Evolutionary conservation across 2,888 invertebrate genomes (phyloP).

Genomic region (Ashinkailepas kermadecensis): DNA sequence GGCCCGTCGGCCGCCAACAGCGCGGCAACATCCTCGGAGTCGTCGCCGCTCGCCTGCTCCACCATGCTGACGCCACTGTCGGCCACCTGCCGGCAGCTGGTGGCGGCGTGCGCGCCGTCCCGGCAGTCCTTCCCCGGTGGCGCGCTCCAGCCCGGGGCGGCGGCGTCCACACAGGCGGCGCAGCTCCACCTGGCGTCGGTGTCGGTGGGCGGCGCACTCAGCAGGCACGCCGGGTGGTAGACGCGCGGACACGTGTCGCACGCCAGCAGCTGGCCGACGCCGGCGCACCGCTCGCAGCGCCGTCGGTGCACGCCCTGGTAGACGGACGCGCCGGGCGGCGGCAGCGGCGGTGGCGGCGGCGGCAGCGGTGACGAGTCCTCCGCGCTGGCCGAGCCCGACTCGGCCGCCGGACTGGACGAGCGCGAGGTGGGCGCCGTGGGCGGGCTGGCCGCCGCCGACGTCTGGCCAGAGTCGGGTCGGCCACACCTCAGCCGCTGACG

Average conservation of each 20-base stretch:
- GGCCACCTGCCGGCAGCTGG: background rate
- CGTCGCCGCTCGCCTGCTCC: no score
- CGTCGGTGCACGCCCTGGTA: background rate
- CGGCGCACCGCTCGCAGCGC: background rate
- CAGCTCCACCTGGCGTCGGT: background rate
- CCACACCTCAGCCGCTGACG: background rate
- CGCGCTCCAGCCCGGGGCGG: no score
- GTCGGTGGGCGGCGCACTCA: background rate
- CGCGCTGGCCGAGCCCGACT: background rate
- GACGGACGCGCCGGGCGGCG: background rate
- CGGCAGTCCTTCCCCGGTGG: no score
- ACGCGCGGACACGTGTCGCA: constrained; percentile 17
- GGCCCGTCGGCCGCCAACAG: no score
- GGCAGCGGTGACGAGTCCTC: background rate
- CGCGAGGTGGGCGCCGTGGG: background rate
- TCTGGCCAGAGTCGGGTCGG: background rate
- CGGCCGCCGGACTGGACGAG: background rate
- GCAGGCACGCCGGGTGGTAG: background rate
- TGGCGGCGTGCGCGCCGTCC: no score
- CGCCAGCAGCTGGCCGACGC: constrained; percentile 5
- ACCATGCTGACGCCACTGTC: background rate
- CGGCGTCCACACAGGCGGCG: background rate
- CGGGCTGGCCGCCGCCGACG: background rate
- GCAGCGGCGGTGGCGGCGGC: background rate
- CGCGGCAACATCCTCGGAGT: no score